Evolutionary conservation across 2,113 vertebrate genomes (phyloP).

Genomic region (Rhadina sibilatrix): DNA sequence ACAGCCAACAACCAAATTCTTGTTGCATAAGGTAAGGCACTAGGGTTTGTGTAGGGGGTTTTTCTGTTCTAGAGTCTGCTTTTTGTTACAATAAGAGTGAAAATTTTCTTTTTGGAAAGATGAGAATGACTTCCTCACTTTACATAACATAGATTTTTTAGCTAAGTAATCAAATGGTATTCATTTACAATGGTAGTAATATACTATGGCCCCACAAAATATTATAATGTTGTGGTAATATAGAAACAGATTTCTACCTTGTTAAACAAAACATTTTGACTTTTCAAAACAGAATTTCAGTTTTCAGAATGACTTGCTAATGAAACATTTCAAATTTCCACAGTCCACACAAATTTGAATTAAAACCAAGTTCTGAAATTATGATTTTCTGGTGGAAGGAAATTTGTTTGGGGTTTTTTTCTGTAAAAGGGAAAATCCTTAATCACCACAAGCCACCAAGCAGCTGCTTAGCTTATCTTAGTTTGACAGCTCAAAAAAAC

Average conservation of each 20-base stretch:
- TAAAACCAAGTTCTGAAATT: neutral
- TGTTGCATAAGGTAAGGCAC: neutral
- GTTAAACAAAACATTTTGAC: neutral
- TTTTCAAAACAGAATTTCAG: neutral
- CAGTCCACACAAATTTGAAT: neutral
- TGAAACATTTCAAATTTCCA: neutral
- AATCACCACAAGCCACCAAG: neutral
- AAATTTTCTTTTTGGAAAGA: neutral
- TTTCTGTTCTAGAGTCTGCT: neutral
- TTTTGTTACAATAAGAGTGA: neutral
- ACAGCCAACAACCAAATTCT: neutral
- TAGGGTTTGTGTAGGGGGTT: accelerated
- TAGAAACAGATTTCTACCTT: neutral
- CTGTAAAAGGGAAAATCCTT: neutral
- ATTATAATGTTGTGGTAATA: neutral
- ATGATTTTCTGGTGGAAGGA: neutral
- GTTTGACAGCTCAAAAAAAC: neutral
- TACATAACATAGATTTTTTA: neutral
- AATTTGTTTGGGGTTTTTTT: neutral
- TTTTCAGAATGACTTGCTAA: neutral
- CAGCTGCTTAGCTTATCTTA: neutral
- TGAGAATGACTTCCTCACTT: neutral
- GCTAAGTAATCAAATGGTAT: neutral
- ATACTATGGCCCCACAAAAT: neutral
- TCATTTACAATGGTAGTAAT: neutral